Percentiles rank a stretch among this genome's conserved stretches.
Conservation (phyloP, 1,140 invertebrate species). For the Anadara kagoshimensis region DNA sequence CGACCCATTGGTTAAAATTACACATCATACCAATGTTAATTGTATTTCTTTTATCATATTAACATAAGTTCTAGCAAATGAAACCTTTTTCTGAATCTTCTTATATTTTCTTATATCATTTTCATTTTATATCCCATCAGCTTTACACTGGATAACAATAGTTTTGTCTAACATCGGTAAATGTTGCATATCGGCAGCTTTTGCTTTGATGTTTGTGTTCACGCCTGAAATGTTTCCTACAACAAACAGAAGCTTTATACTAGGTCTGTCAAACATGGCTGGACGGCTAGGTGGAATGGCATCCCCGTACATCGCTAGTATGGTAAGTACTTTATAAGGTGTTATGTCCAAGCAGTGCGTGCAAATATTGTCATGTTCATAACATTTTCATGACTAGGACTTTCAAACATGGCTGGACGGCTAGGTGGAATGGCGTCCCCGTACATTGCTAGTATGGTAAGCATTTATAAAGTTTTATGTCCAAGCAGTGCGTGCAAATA, state of each 20-base stretch:
- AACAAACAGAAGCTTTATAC: conserved; percentile 1
- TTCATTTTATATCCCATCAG: no score
- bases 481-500: no score
- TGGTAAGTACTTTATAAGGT: background rate
- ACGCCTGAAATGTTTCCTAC: conserved; percentile 10
- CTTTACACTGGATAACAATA: conserved; percentile 3
- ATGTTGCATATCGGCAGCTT: conserved; percentile 7
- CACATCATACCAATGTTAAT: no score
- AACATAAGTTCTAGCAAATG: no score
- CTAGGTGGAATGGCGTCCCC: background rate
- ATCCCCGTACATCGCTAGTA: background rate
- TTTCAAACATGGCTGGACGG: background rate
- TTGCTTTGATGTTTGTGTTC: background rate
- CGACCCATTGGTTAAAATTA: no score
- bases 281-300: background rate
- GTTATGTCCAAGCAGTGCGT: no score
- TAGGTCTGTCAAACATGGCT: background rate
- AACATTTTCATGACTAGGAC: no score
- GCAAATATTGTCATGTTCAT: no score
- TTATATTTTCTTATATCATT: no score
- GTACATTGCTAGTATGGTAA: conserved; percentile 7
- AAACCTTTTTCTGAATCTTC: no score
- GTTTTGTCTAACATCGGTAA: background rate
- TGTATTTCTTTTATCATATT: no score
- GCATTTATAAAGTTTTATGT: no score